phyloP scores from a whole-genome alignment of 2,888 invertebrate species.

The Belgica antarctica region DNA sequence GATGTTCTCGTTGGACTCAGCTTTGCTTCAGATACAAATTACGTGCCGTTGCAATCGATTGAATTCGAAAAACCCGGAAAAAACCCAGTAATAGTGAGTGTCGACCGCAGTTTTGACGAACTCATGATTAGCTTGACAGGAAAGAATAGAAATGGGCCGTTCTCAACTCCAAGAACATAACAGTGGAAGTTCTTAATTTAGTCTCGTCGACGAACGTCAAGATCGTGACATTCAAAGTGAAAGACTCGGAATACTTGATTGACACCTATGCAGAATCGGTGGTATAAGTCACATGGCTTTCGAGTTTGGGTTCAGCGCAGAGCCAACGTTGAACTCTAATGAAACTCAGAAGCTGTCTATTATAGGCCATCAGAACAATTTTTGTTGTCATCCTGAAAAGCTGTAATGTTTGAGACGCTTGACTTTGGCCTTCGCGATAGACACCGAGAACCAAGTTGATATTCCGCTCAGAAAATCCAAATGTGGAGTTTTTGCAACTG shows the following conservation, averaged over 20 bases:
- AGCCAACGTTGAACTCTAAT: too few species aligned
- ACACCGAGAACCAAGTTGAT: too few species aligned
- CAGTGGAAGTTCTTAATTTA: not conserved
- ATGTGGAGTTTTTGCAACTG: too few species aligned
- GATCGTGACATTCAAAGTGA: not conserved
- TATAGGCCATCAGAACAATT: too few species aligned
- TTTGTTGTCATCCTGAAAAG: too few species aligned
- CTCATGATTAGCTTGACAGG: not conserved
- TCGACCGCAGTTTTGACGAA: not conserved
- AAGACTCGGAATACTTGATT: not conserved
- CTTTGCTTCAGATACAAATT: not conserved
- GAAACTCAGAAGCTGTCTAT: too few species aligned
- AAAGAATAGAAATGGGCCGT: not conserved
- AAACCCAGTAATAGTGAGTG: not conserved
- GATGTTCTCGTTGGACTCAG: not conserved
- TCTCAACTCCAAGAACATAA: not conserved
- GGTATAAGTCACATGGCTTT: too few species aligned
- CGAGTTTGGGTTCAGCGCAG: too few species aligned
- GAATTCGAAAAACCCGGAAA: not conserved
- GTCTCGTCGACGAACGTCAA: not conserved
- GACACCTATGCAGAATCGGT: too few species aligned
- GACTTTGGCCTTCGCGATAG: too few species aligned
- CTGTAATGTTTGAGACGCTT: too few species aligned
- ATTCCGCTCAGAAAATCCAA: too few species aligned
- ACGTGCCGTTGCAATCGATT: not conserved